These are phyloP conservation scores for Yponomeuta evonymella DNA, from an alignment of 2,888 invertebrate genomes.

Conservation along the genomic window DNA sequence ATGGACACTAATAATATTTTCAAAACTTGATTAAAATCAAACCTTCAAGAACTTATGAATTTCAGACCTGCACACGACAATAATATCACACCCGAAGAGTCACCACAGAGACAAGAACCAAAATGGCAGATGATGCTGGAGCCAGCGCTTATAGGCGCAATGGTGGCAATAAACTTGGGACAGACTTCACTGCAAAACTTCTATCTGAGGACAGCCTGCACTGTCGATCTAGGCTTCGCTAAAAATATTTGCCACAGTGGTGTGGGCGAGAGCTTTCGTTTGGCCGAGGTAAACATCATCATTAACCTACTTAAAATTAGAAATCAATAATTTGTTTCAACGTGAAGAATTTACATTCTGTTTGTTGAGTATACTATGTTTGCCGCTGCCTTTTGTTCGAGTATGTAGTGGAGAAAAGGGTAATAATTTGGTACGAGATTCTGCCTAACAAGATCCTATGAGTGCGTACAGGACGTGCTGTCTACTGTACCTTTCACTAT, in stretches of 20 bases:
- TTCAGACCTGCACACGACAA: constrained; percentile 29
- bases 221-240: constrained; percentile 79
- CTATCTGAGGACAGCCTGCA: constrained; percentile 83
- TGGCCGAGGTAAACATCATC: constrained; percentile 45
- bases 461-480: no score
- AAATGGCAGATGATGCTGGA: constrained; percentile 78
- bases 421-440: no score
- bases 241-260: constrained; percentile 78
- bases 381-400: no score
- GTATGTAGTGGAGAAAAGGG: no score
- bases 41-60: constrained; percentile 20
- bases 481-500: no score
- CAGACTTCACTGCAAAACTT: constrained; percentile 84
- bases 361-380: no score
- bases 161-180: constrained; percentile 74
- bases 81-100: constrained; percentile 28
- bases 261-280: constrained; percentile 53
- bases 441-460: no score
- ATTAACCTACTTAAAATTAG: no score
- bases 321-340: no score
- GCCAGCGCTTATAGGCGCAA: constrained; percentile 82
- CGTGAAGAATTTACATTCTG: no score
- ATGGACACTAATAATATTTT: neutral
- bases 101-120: constrained; percentile 26
- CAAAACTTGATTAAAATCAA: neutral